Conservation (phyloP, 64 coral and sea anemone genomes). For the Montipora cactus region DNA sequence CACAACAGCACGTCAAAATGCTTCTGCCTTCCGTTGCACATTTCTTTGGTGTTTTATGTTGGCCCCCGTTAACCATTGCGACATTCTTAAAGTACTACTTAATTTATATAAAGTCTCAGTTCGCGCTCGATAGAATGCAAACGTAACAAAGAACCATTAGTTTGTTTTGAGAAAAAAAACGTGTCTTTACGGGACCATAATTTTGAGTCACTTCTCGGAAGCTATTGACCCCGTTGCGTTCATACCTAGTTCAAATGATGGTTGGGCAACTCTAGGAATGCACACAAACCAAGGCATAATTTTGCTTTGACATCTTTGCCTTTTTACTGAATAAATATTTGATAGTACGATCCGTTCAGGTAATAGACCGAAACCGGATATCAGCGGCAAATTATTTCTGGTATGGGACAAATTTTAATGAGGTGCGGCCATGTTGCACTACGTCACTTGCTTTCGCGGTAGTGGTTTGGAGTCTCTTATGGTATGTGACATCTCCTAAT, state of each 20-base stretch:
- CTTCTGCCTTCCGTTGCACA: too few relatives aligned
- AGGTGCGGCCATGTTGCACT: conserved; percentile 34
- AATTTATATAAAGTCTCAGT: too few relatives aligned
- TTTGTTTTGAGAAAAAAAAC: too few relatives aligned
- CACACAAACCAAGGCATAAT: background rate
- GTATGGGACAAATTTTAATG: conserved; percentile 38
- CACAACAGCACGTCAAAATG: too few relatives aligned
- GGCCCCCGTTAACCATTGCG: too few relatives aligned
- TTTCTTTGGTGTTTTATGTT: too few relatives aligned
- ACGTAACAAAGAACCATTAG: too few relatives aligned
- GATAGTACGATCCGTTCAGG: background rate
- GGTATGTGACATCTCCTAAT: background rate
- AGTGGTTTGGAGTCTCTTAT: background rate
- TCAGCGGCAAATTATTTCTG: background rate
- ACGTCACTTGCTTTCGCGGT: conserved; percentile 6
- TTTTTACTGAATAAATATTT: too few relatives aligned
- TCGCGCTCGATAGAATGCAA: too few relatives aligned
- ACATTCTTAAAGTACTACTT: too few relatives aligned
- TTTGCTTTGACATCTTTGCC: background rate
- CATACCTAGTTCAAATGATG: background rate
- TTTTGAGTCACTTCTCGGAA: background rate
- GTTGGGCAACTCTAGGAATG: background rate
- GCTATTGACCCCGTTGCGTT: background rate
- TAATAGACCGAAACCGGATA: background rate
- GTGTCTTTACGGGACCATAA: too few relatives aligned